These are phyloP conservation scores for Drosophila suboccidentalis DNA, from an alignment of 2,888 invertebrate species.

Conservation along the genomic window DNA sequence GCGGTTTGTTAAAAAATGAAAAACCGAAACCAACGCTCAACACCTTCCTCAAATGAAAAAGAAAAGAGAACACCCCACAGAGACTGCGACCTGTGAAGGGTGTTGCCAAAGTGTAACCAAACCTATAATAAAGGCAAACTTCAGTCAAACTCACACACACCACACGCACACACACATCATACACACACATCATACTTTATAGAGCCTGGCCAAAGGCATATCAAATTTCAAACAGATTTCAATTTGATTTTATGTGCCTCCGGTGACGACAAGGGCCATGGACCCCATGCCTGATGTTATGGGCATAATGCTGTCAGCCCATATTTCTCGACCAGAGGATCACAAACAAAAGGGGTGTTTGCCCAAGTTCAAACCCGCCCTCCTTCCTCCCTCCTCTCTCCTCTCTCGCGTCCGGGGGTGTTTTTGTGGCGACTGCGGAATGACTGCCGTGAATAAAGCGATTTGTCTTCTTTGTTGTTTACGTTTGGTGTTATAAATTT, in stretches of 20 bases:
- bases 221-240: slow-evolving; percentile 84
- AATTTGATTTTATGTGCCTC: slow-evolving; percentile 78
- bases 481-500: slow-evolving; percentile 79
- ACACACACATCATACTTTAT: slow-evolving; percentile 40
- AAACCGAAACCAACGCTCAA: slow-evolving; percentile 11
- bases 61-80: neutral
- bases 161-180: slow-evolving; percentile 1
- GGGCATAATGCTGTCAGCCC: slow-evolving; percentile 60
- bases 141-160: slow-evolving; percentile 18
- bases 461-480: slow-evolving; percentile 81
- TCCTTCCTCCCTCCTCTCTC: neutral
- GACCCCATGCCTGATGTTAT: slow-evolving; percentile 30
- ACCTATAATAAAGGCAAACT: slow-evolving; percentile 35
- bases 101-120: slow-evolving; percentile 32
- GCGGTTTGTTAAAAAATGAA: slow-evolving; percentile 7
- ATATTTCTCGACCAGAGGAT: slow-evolving; percentile 54
- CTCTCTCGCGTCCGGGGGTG: slow-evolving; percentile 51
- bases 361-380: slow-evolving; percentile 19
- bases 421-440: slow-evolving; percentile 65
- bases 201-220: slow-evolving; percentile 52
- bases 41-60: slow-evolving; percentile 16
- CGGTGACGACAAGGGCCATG: slow-evolving; percentile 53
- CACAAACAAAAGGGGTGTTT: slow-evolving; percentile 61
- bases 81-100: slow-evolving; percentile 12
- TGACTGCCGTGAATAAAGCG: slow-evolving; percentile 79